Conservation (phyloP, 2,797 vertebrate genomes). For the Falco columbarius region DNA sequence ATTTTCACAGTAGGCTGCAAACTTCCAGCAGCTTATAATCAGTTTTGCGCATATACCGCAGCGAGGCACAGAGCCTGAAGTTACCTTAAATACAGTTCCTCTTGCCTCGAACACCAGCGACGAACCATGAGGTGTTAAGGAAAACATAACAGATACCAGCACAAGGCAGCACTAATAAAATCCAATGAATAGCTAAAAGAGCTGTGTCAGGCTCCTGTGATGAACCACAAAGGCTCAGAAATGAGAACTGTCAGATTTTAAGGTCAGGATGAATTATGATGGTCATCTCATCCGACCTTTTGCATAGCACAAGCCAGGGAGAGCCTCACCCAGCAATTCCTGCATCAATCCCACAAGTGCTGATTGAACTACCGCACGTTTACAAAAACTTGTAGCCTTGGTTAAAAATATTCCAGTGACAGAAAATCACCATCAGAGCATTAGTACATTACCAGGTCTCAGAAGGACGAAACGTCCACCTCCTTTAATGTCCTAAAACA, state of each 20-base stretch:
- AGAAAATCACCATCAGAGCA: background rate
- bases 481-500: background rate
- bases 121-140: background rate
- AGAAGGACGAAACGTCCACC: background rate
- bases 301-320: background rate
- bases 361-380: background rate
- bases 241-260: conserved; percentile 53
- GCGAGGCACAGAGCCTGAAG: background rate
- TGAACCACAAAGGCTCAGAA: conserved; percentile 7
- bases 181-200: conserved; percentile 16
- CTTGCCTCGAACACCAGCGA: background rate
- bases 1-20: background rate
- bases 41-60: background rate
- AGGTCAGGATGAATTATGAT: conserved; percentile 36
- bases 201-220: conserved; percentile 40
- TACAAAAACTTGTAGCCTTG: background rate
- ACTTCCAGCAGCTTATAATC: background rate
- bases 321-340: background rate
- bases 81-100: background rate
- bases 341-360: background rate
- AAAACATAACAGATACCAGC: background rate
- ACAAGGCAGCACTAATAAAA: background rate
- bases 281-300: background rate
- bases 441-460: background rate
- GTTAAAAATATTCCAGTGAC: background rate